Evolutionary conservation across 2,113 vertebrate genomes (phyloP).

Genomic region (Serinus canaria): DNA sequence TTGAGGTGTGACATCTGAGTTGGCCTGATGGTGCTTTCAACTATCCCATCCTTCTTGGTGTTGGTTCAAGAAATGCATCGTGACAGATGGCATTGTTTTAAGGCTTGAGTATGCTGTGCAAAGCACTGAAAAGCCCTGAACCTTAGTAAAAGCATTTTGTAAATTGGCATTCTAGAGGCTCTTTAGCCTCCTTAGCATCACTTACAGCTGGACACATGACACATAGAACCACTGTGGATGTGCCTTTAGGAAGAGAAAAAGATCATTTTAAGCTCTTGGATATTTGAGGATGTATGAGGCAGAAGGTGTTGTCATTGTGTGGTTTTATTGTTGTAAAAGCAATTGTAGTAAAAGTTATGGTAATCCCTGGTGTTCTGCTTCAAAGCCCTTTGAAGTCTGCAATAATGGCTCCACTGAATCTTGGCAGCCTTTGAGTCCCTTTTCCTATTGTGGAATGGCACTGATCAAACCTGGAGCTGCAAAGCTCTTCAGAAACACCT

Average conservation of each 20-base stretch:
- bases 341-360: not conserved
- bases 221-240: not conserved
- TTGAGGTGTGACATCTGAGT: not conserved
- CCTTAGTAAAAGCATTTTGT: not conserved
- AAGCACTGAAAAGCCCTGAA: not conserved
- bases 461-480: constrained; percentile 1
- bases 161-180: not conserved
- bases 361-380: not conserved
- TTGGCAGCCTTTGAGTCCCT: not conserved
- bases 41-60: not conserved
- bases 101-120: not conserved
- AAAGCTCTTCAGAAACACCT: not conserved
- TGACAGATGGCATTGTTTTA: not conserved
- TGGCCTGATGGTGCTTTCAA: not conserved
- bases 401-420: not conserved
- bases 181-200: not conserved
- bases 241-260: not conserved
- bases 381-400: not conserved
- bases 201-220: not conserved
- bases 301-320: not conserved
- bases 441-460: not conserved
- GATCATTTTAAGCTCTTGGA: not conserved
- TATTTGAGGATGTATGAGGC: not conserved
- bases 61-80: not conserved
- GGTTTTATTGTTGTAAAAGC: not conserved